Evolutionary conservation across 2,888 invertebrate genomes (phyloP), one percentile per base, ranked within the genome.

Genomic region (Helicoverpa assulta): DNA sequence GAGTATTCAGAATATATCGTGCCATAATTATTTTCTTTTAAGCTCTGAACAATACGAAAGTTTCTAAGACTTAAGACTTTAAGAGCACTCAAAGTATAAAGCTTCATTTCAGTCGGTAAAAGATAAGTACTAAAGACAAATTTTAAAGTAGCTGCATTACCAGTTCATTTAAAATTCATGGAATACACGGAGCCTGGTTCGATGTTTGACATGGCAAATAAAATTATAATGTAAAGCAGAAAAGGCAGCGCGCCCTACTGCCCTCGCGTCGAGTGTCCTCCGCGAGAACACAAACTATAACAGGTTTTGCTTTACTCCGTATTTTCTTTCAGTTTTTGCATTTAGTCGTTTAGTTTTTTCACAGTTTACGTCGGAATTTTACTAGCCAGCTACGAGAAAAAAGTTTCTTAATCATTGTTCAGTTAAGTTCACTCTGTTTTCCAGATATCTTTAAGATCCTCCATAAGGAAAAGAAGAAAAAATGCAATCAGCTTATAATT

Each of bases 161-260:
- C 61, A 75, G 68, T 66, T 71, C 64, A 67, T 78, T 72, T 61
- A 59, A 62, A 78, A 82, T 78, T 80, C 68, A 80, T 73, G 69
- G 63, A 60, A 70, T 47, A 73, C 29, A 61, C 58, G 58, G 67
- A 58, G 64, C 56, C 64, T 50, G 54, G 55, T 75, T 75, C 60
- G 50, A 74, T 67, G 70, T 69, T 80, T 65, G 60, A 65, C 74
- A 69, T 69, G 61, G 63, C 40, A 71, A 73, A 77, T 73, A 78
- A 61, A 67, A 78, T 74, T 64, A 72, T 70, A 72, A 80, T 66
- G 51, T 68, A 67, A 40, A 59, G 53, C 37, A 74, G 69, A 74
- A 77, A 71, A 68, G 65, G 63, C 80, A 71, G 72, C 47, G 70
- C 67, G 70, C 64, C 62, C 53, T 57, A 62, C 57, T 62, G 69